Evolutionary conservation across 2,113 vertebrate species (phyloP).

Genomic region (Menura novaehollandiae): DNA sequence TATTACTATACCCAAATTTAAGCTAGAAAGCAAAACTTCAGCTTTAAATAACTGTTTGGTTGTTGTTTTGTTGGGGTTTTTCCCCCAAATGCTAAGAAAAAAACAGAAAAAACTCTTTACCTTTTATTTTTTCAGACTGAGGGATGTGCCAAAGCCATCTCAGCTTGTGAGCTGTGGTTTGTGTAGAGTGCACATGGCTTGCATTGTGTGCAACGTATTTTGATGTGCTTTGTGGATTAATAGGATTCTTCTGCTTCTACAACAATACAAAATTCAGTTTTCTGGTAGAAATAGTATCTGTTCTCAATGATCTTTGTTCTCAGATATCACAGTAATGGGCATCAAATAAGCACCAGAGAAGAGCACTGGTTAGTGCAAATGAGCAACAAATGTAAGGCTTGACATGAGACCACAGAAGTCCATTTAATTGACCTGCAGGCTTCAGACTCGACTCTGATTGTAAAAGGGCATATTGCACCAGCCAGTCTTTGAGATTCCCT

Average conservation of each 20-base stretch:
- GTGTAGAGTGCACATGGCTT: neutral
- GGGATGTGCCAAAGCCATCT: neutral
- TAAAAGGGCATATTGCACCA: neutral
- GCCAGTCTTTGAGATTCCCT: neutral
- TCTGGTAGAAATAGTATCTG: conserved; percentile 19
- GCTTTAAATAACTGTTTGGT: neutral
- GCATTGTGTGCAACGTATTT: neutral
- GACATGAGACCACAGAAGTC: neutral
- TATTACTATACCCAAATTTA: neutral
- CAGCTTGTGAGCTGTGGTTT: neutral
- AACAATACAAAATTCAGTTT: neutral
- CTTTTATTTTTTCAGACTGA: neutral
- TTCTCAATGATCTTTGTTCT: conserved; percentile 44
- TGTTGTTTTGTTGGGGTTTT: neutral
- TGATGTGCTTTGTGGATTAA: conserved; percentile 11
- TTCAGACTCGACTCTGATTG: neutral
- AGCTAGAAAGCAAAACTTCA: neutral
- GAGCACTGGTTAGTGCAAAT: conserved; percentile 18
- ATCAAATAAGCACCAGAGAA: conserved; percentile 42
- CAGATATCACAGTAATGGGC: conserved; percentile 40
- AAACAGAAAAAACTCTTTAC: fast-evolving
- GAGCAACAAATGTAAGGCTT: conserved; percentile 48
- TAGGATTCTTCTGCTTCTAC: conserved; percentile 35
- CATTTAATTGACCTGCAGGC: neutral
- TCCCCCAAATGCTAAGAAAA: neutral